These are phyloP conservation scores for Pseudocheirus occidentalis DNA, from an alignment of 2,797 vertebrate species.

Conservation along the genomic window DNA sequence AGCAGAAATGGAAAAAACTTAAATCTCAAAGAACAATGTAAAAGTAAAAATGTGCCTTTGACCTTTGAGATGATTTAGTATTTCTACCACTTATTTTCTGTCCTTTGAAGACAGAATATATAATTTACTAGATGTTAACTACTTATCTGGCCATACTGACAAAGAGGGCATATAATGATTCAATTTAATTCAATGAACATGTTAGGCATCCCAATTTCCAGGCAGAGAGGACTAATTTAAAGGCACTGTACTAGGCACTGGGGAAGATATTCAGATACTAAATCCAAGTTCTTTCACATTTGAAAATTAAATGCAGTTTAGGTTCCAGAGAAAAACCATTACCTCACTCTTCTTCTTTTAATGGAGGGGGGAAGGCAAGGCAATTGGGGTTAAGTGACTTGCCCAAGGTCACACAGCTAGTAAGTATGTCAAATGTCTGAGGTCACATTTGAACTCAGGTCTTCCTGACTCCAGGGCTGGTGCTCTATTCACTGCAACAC, in stretches of 20 bases:
- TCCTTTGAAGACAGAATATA: not conserved
- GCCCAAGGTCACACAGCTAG: no score
- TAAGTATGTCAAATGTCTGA: no score
- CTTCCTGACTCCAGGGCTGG: no score
- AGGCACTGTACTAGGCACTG: not conserved
- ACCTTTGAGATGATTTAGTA: not conserved
- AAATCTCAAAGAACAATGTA: not conserved
- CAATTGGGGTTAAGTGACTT: no score
- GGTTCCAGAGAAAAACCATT: not conserved
- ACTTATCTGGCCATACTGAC: not conserved
- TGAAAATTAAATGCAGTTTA: not conserved
- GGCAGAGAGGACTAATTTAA: not conserved
- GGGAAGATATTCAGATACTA: not conserved
- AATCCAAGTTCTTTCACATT: not conserved
- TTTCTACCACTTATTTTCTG: not conserved
- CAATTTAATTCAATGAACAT: not conserved
- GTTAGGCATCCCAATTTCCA: not conserved
- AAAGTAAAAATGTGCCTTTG: not conserved
- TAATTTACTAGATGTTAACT: not conserved
- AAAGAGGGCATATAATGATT: not conserved
- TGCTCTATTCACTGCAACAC: no score
- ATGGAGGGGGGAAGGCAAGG: no score
- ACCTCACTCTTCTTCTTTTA: not conserved
- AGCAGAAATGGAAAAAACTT: not conserved
- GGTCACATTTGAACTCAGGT: no score